Base-by-base conservation (phyloP, 2,888 invertebrate genomes). In the Spilosoma lubricipeda region DNA sequence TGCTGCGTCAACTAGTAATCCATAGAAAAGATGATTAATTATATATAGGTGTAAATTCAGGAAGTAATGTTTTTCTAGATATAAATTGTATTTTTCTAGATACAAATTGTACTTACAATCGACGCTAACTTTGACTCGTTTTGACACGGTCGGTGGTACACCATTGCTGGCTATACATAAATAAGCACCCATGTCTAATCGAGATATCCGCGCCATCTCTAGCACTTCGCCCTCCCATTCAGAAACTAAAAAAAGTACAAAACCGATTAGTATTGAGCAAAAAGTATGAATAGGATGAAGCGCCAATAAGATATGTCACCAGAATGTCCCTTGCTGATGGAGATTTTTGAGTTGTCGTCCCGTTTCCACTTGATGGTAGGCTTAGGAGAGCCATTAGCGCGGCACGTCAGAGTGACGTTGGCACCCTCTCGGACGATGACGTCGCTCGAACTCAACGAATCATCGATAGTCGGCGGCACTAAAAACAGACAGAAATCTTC, bases 391-490 rank as follows among this genome's bases (percentile, higher is more conserved):
- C 98, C 99, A 91, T 97, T 98, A 88, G 98, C 98, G 93, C 98
- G 98, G 94, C 99, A 99, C 90, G 97, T 97, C 90, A 99, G 96
- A 83, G 98, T 98, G 88, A 98, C 98, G 96, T 98, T 98, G 89
- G 98, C 97, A 87, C 98, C 98, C 96, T 99, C 99, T 79, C 98
- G 97, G 80, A 98, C 98, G 90, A 98, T 98, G 86, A 98, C 98
- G 95, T 99, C 99, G 91, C 98, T 98, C 89, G 98, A 98, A 92
- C 98, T 98, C 93, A 98, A 96, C 79, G 98, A 97, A 96, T 99
- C 98, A 94, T 98, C 98, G 92, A 99, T 98, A 92, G 98, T 98
- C 76, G 99, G 99, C 73, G 99, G 98, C 86, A 99, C 99, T 99
- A 96, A 67, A 95, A 96, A 95, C 87, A 89, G 90, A 89, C 85